Conservation (phyloP, 1,140 invertebrate species). For the Melipona quadrifasciata region DNA sequence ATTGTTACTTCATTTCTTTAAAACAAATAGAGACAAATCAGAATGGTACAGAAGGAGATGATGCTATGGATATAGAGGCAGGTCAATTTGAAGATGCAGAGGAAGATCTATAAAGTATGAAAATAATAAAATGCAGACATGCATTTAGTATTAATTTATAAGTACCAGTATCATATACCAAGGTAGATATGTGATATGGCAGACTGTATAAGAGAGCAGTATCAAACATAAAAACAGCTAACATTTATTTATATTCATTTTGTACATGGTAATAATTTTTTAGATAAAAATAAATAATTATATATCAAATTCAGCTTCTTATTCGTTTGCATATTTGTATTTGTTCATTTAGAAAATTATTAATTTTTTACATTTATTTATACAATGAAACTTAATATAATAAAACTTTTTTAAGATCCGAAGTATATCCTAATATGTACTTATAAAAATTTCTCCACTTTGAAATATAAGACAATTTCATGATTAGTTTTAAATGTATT, state of each 20-base stretch:
- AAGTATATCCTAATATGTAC: background rate
- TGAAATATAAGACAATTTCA: background rate
- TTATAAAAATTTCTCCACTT: background rate
- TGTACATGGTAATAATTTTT: conserved; percentile 77
- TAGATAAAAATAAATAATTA: conserved; percentile 73
- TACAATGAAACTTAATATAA: conserved; percentile 18
- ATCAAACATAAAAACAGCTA: conserved; percentile 70
- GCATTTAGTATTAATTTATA: conserved; percentile 77
- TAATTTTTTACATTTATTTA: conserved; percentile 10
- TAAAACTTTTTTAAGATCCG: background rate
- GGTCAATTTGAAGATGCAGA: conserved; percentile 84
- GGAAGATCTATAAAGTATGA: conserved; percentile 76
- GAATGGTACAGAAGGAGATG: conserved; percentile 75
- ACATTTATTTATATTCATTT: conserved; percentile 80
- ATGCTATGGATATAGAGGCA: conserved; percentile 81
- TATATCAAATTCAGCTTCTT: conserved; percentile 56
- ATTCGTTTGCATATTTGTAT: conserved; percentile 39
- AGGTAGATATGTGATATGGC: conserved; percentile 63
- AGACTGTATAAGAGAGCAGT: conserved; percentile 61
- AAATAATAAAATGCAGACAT: conserved; percentile 57
- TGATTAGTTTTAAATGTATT: conserved; percentile 14
- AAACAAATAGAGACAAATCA: conserved; percentile 73
- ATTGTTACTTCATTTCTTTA: conserved; percentile 52
- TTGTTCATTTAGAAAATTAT: conserved; percentile 24
- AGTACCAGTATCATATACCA: conserved; percentile 67